A percentile compares a stretch with the other conserved stretches of the same genome.
Evolutionary conservation across 2,113 vertebrate species (phyloP).

Genomic region (Eurystomus gularis): DNA sequence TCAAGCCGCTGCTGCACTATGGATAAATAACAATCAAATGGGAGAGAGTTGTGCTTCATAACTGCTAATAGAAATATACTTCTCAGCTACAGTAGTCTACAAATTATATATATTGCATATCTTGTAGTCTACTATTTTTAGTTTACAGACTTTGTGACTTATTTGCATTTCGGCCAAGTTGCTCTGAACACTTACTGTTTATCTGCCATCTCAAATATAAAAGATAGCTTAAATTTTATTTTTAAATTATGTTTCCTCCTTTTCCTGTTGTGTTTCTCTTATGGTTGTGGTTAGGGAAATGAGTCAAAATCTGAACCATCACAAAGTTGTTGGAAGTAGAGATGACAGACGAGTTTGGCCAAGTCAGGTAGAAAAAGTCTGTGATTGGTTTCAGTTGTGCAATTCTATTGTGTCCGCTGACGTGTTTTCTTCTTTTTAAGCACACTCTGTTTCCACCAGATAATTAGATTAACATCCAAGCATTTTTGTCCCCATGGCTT

Average conservation of each 20-base stretch:
- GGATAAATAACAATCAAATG: background rate
- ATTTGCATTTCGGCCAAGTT: background rate
- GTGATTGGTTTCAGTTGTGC: background rate
- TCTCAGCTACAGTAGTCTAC: background rate
- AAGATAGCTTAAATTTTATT: no score
- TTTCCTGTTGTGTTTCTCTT: background rate
- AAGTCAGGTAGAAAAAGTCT: background rate
- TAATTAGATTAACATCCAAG: conserved; percentile 46
- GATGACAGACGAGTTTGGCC: background rate
- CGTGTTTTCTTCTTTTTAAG: conserved; percentile 24
- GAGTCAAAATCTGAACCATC: background rate
- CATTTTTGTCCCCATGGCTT: background rate
- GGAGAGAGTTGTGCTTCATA: background rate
- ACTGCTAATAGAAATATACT: background rate
- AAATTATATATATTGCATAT: background rate
- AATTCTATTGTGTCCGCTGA: background rate
- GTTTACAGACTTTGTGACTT: background rate
- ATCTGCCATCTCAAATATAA: background rate
- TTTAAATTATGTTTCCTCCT: background rate
- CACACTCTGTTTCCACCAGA: conserved; percentile 5
- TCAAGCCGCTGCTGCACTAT: background rate
- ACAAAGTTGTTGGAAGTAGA: background rate
- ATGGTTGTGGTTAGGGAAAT: background rate
- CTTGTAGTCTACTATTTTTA: background rate
- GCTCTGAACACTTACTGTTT: background rate